Conservation (phyloP, 1,140 invertebrate species). For the Holcopasites calliopsidis region DNA sequence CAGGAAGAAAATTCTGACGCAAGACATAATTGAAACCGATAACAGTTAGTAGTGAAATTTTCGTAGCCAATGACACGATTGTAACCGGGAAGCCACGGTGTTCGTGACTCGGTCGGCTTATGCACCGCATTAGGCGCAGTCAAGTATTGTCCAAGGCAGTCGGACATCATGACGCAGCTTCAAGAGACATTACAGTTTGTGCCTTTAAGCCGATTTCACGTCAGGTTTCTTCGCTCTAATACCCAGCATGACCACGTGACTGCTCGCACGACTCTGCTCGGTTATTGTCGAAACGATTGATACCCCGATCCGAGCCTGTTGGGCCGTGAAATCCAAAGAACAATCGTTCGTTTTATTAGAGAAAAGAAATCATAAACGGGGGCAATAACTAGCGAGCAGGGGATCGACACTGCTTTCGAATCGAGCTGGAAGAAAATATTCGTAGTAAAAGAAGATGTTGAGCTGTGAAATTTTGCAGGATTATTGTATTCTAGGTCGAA, state of each 20-base stretch:
- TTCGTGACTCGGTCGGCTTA: conserved; percentile 42
- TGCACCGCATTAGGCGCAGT: conserved; percentile 9
- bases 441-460: conserved; percentile 8
- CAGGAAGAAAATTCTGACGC: neutral
- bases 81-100: conserved; percentile 25
- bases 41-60: conserved; percentile 13
- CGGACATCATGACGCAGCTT: conserved; percentile 16
- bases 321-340: conserved; percentile 17
- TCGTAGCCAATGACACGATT: conserved; percentile 9
- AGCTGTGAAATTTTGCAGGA: conserved; percentile 51
- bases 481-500: conserved; percentile 11
- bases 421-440: conserved; percentile 6
- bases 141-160: conserved; percentile 48
- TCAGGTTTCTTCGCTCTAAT: conserved; percentile 68
- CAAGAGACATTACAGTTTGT: conserved; percentile 38
- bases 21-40: neutral
- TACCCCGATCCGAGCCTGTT: conserved; percentile 26
- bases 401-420: conserved; percentile 47
- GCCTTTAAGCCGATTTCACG: conserved; percentile 67
- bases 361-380: neutral
- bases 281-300: conserved; percentile 50
- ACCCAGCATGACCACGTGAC: conserved; percentile 56
- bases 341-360: conserved; percentile 7
- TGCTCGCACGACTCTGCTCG: conserved; percentile 17
- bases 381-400: neutral